phyloP scores from a whole-genome alignment of 2,888 invertebrate species.

The Podotricha telesiphe region DNA sequence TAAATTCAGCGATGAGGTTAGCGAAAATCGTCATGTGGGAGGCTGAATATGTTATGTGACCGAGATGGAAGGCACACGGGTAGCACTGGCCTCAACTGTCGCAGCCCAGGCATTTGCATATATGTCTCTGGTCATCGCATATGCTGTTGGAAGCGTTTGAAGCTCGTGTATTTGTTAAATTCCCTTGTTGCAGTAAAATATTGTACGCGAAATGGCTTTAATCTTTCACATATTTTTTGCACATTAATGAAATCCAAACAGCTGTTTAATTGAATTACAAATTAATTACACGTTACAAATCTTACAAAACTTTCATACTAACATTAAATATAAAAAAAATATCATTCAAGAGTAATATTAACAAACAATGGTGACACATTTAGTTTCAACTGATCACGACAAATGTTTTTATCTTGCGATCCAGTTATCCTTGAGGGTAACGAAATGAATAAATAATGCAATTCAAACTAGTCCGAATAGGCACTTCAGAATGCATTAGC shows the following conservation, averaged over 20 bases:
- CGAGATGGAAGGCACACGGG: slow-evolving; percentile 28
- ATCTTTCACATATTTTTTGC: background rate
- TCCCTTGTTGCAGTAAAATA: background rate
- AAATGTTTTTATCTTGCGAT: slow-evolving; percentile 29
- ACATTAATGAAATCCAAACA: background rate
- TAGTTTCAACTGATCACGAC: background rate
- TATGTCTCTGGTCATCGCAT: slow-evolving; percentile 31
- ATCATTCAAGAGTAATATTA: background rate
- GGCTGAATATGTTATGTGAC: slow-evolving; percentile 25
- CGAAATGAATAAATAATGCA: slow-evolving; percentile 36
- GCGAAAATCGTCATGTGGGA: slow-evolving; percentile 8
- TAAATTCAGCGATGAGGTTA: slow-evolving; percentile 26
- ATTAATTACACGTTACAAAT: background rate
- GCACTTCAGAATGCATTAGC: slow-evolving; percentile 8
- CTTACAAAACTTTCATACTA: background rate
- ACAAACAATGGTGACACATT: background rate
- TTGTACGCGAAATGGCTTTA: background rate
- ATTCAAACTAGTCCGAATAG: slow-evolving; percentile 16
- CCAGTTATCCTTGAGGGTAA: slow-evolving; percentile 27
- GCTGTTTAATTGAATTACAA: background rate
- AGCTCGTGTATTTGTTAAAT: slow-evolving; percentile 10
- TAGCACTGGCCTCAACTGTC: slow-evolving; percentile 29
- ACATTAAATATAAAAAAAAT: background rate
- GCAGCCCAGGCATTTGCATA: slow-evolving; percentile 36
- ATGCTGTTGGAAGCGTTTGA: slow-evolving; percentile 35